Evolutionary conservation across 1,140 invertebrate genomes (phyloP).

Genomic region (Tribolium castaneum): DNA sequence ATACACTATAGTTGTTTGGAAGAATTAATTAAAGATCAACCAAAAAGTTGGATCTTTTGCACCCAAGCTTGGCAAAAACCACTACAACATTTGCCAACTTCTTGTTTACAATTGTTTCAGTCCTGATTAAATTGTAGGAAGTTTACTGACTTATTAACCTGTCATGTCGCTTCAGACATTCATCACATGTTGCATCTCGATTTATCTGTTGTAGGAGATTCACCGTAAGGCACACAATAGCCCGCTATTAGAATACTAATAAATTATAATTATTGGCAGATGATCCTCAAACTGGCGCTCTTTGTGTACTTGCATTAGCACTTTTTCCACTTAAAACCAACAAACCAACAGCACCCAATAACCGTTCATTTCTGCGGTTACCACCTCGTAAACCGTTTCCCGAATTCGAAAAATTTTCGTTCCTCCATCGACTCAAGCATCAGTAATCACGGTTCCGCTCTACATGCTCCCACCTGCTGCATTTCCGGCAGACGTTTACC

Average conservation of each 20-base stretch:
- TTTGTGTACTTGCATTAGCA: no score
- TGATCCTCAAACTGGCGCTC: not conserved
- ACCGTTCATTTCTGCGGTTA: not conserved
- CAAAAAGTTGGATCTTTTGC: no score
- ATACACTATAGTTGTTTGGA: no score
- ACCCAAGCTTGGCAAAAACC: not conserved
- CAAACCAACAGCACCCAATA: no score
- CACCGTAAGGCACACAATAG: not conserved
- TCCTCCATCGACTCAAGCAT: conserved; percentile 14
- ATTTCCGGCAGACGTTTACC: conserved; percentile 2
- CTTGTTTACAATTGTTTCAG: not conserved
- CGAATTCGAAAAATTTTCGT: not conserved
- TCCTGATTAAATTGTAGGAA: not conserved
- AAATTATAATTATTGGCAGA: not conserved
- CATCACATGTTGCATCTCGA: not conserved
- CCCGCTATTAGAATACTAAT: not conserved
- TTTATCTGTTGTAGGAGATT: not conserved
- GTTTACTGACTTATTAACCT: not conserved
- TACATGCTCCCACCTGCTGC: conserved; percentile 16
- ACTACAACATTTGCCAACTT: not conserved
- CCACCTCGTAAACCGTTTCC: not conserved
- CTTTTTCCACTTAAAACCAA: no score
- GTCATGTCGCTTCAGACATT: not conserved
- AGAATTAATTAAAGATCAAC: no score
- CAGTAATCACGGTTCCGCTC: conserved; percentile 39